Evolutionary conservation across 2,113 vertebrate genomes (phyloP).

Genomic region (Paraplagusia blochii): DNA sequence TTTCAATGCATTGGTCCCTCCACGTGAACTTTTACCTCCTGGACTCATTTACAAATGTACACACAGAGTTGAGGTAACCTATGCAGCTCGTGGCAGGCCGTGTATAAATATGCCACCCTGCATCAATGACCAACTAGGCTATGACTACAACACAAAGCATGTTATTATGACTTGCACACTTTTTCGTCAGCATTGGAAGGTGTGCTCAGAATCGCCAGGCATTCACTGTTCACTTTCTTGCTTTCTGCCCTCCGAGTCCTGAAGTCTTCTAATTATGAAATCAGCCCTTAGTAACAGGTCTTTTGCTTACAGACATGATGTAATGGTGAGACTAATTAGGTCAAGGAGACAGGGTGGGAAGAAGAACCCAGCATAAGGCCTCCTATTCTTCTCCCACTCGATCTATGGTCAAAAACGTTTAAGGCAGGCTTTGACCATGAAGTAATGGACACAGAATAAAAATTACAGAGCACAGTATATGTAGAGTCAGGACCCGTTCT

Average conservation of each 20-base stretch:
- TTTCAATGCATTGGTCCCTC: conserved; percentile 27
- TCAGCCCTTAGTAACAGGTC: conserved; percentile 53
- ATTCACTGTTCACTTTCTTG: conserved; percentile 30
- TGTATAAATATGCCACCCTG: conserved; percentile 26
- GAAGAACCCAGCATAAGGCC: conserved; percentile 43
- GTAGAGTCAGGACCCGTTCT: too few species aligned
- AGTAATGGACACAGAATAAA: conserved; percentile 55
- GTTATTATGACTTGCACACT: conserved; percentile 55
- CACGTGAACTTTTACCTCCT: conserved; percentile 53
- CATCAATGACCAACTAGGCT: conserved; percentile 37
- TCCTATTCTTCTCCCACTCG: conserved; percentile 38
- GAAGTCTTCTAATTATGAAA: conserved; percentile 46
- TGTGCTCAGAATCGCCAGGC: conserved; percentile 30
- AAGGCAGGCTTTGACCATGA: conserved; percentile 25
- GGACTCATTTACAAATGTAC: conserved; percentile 36
- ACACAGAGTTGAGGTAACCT: conserved; percentile 19
- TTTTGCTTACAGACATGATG: conserved; percentile 67
- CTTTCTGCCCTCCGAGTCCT: background rate
- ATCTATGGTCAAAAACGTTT: conserved; percentile 54
- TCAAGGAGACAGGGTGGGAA: conserved; percentile 47
- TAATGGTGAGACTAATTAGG: conserved; percentile 62
- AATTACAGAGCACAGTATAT: conserved; percentile 35
- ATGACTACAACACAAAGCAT: conserved; percentile 14
- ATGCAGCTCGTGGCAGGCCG: conserved; percentile 14
- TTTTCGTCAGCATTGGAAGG: conserved; percentile 33